Evolutionary conservation across 2,113 vertebrate species (phyloP).

Genomic region (Cinclus cinclus): DNA sequence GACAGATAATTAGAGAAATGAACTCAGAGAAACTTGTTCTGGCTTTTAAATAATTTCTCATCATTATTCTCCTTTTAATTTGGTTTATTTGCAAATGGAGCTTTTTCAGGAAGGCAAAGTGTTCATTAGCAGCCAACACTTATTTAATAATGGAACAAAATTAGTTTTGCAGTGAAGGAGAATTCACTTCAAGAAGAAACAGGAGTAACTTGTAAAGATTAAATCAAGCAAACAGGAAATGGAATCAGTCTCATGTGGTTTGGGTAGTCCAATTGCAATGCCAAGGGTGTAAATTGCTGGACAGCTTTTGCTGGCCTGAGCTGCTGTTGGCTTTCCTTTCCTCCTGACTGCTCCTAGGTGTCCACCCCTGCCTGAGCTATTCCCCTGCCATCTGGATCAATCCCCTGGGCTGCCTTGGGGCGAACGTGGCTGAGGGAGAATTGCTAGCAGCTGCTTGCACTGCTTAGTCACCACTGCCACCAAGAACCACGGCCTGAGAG

Average conservation of each 20-base stretch:
- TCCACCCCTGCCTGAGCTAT: not conserved
- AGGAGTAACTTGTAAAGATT: conserved; percentile 28
- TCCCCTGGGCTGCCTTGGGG: not conserved
- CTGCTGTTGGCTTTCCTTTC: not conserved
- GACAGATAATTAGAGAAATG: not conserved
- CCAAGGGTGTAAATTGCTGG: not conserved
- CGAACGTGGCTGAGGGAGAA: not conserved
- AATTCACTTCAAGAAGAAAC: conserved; percentile 48
- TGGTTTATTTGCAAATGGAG: not conserved
- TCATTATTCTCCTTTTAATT: not conserved
- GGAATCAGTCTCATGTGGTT: not conserved
- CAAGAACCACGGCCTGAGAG: not conserved
- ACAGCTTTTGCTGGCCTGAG: not conserved
- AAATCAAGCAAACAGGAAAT: conserved; percentile 44
- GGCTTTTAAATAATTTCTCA: not conserved
- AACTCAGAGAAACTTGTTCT: not conserved
- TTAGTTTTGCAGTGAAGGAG: conserved; percentile 24
- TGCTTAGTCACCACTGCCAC: not conserved
- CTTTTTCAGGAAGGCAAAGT: not conserved
- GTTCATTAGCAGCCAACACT: conserved; percentile 3
- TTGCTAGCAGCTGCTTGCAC: not conserved
- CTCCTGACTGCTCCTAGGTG: not conserved
- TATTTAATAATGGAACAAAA: conserved; percentile 45
- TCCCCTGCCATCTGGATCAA: not conserved
- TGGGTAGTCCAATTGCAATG: not conserved